Evolutionary conservation across 2,113 vertebrate species (phyloP), one percentile per base, ranked within the genome.

Genomic region (Saguinus imperator): DNA sequence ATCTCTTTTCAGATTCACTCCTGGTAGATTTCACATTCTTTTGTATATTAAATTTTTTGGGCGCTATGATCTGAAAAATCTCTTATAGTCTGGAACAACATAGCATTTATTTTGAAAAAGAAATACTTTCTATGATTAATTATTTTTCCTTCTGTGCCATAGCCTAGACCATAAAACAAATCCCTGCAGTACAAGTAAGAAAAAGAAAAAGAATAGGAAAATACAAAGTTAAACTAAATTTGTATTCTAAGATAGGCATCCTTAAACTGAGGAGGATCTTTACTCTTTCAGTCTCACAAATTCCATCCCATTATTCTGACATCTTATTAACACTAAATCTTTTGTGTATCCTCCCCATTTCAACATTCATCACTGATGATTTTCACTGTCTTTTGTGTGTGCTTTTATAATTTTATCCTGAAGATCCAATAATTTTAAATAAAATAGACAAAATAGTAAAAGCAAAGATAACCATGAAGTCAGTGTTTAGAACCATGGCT

Each of bases 1-100:
- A 66, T 12, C 14, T 88, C 32, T 87, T 96, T 8, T 87, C 94
- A 79, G 32, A 95, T 88, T 87, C 20, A 75, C 77, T 89, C 23
- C 18, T 77, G 89, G 86, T 75, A 68, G n/a, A 93, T 58, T 91
- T 20, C 9, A 45, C 40, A 9, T 64, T 82, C 73, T 87, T 35
- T 79, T 70, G 3, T 43, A 52, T 66, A 43, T 0, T 61, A 93
- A 87, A 80, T 35, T 32, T 14, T 79, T 85, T 80, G 93, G 23
- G 3, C 20, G 91, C 32, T 21, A 45, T 91, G 91, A 81, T 23
- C 37, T 86, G 64, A 87, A 37, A 89, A 89, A 80, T 4, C 7
- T 94, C 21, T 43, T 35, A 50, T 32, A 57, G 8, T 50, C 27
- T 45, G 89, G 68, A 93, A 70, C 75, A 52, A 76, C 37, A 13